Conservation (phyloP, 2,797 vertebrate genomes). For the Intellagama lesueurii region DNA sequence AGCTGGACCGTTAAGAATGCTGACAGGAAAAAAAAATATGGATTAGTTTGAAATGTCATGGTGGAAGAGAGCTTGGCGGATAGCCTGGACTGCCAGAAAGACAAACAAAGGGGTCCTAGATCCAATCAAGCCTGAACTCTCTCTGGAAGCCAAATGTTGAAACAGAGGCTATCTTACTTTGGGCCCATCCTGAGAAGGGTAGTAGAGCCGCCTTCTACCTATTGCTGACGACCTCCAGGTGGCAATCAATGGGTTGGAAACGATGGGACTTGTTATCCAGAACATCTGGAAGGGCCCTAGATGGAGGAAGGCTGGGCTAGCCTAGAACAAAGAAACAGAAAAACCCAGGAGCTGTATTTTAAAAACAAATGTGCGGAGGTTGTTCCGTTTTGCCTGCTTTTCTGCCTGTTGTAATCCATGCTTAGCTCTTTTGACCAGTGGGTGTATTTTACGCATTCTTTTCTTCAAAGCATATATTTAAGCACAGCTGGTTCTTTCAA, state of each 20-base stretch:
- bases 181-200: background rate
- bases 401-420: background rate
- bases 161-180: background rate
- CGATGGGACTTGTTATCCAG: background rate
- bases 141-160: background rate
- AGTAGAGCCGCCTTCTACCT: no score
- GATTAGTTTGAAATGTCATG: no score
- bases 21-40: no score
- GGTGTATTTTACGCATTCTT: background rate
- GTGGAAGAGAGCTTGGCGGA: no score
- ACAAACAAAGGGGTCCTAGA: no score
- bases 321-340: background rate
- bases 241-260: background rate
- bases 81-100: no score
- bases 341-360: background rate
- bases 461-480: background rate
- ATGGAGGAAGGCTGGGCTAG: background rate
- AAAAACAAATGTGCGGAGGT: background rate
- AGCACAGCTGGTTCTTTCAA: constrained; percentile 9
- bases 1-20: no score
- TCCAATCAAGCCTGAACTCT: no score
- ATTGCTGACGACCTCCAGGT: no score
- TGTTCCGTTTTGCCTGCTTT: background rate
- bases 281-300: background rate
- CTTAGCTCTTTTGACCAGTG: background rate